Conservation (phyloP, 2,888 invertebrate genomes). For the Spicauda simplicius region DNA sequence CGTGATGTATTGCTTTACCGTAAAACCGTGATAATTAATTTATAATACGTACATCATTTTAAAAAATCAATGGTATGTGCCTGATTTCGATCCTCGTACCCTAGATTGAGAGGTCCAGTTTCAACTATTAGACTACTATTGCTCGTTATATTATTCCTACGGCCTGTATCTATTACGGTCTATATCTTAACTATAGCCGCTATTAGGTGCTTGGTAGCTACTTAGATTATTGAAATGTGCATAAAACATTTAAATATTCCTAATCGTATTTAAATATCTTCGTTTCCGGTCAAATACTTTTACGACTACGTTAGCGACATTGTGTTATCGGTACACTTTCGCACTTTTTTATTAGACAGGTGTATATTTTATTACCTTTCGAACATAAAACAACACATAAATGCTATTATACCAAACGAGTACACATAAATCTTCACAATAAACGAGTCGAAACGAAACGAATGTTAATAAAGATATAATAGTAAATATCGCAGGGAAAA, state of each 20-base stretch:
- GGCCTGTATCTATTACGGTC: too few relatives aligned
- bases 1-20: too few relatives aligned
- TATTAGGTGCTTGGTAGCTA: neutral
- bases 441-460: conserved; percentile 68
- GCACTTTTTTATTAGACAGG: conserved; percentile 64
- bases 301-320: too few relatives aligned
- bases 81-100: too few relatives aligned
- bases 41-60: too few relatives aligned
- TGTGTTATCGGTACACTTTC: too few relatives aligned
- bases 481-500: conserved; percentile 80
- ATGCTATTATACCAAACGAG: conserved; percentile 61
- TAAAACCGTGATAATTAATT: too few relatives aligned
- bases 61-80: too few relatives aligned
- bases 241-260: neutral
- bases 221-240: neutral
- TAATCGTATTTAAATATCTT: neutral
- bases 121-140: too few relatives aligned
- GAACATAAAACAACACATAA: conserved; percentile 63
- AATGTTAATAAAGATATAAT: conserved; percentile 82
- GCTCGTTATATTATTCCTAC: too few relatives aligned
- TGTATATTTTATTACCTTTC: conserved; percentile 69
- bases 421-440: conserved; percentile 69
- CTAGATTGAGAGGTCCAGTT: too few relatives aligned
- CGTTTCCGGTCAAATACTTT: conserved; percentile 28
- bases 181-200: neutral